A percentile compares a stretch with the other conserved stretches of the same genome.
Evolutionary conservation across 2,888 invertebrate genomes (phyloP).

Genomic region (Atherix ibis): DNA sequence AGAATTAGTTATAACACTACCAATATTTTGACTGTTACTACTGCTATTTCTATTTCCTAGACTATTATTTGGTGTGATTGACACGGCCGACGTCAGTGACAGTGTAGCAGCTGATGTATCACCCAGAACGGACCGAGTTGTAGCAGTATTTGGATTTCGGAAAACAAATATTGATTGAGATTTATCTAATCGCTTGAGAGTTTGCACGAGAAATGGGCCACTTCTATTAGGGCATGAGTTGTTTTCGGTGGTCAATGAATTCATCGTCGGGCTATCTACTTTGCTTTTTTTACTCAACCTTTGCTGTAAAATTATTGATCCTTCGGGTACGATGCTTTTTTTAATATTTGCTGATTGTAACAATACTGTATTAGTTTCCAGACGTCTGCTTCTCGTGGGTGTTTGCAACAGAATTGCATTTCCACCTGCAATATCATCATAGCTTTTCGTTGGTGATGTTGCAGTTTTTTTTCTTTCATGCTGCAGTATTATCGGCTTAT

Average conservation of each 20-base stretch:
- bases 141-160: slow-evolving; percentile 20
- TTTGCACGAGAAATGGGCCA: slow-evolving; percentile 30
- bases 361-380: slow-evolving; percentile 18
- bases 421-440: slow-evolving; percentile 11
- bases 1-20: too few species aligned
- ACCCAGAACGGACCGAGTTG: slow-evolving; percentile 7
- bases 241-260: slow-evolving; percentile 17
- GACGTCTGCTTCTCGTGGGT: slow-evolving; percentile 26
- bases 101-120: slow-evolving; percentile 5
- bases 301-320: slow-evolving; percentile 15
- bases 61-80: slow-evolving; percentile 2
- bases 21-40: slow-evolving; percentile 15
- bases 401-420: slow-evolving; percentile 28
- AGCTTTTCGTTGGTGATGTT: slow-evolving; percentile 10
- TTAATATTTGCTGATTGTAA: slow-evolving; percentile 12
- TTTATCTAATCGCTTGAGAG: slow-evolving; percentile 31
- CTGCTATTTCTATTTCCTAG: slow-evolving; percentile 7
- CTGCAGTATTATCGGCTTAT: slow-evolving; percentile 24
- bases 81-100: slow-evolving; percentile 4
- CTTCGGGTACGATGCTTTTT: slow-evolving; percentile 13
- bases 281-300: slow-evolving; percentile 11
- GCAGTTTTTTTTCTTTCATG: slow-evolving; percentile 17
- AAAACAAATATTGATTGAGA: slow-evolving; percentile 32
- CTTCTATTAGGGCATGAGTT: slow-evolving; percentile 6
- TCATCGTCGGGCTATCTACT: slow-evolving; percentile 11